Percentiles rank a stretch among this genome's conserved stretches.
Conservation (phyloP, 1,140 invertebrate genomes). For the Goniozus legneri region DNA sequence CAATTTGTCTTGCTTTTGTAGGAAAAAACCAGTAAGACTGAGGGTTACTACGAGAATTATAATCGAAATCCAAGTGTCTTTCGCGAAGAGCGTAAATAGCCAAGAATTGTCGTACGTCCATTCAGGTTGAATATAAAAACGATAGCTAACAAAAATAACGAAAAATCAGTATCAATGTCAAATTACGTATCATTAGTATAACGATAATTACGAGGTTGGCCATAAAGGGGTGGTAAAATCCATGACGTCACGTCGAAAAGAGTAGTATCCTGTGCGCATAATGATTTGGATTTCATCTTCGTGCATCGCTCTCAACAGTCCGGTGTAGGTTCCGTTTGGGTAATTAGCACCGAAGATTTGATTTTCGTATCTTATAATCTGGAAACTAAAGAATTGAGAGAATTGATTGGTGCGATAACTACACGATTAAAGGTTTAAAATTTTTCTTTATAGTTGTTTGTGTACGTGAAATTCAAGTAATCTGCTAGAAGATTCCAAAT, state of each 20-base stretch:
- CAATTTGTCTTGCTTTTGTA: constrained; percentile 15
- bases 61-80: constrained; percentile 18
- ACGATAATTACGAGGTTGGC: constrained; percentile 23
- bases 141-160: too few relatives aligned
- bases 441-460: too few relatives aligned
- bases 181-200: not conserved
- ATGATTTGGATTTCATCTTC: constrained; percentile 25
- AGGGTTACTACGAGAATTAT: constrained; percentile 17
- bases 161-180: constrained; percentile 7
- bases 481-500: constrained; percentile 19
- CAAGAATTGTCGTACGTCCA: constrained; percentile 20
- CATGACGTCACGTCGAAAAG: not conserved
- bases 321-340: constrained; percentile 16
- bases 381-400: too few relatives aligned
- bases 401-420: too few relatives aligned
- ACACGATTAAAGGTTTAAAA: too few relatives aligned
- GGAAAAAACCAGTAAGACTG: constrained; percentile 20
- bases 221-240: constrained; percentile 30
- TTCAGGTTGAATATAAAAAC: constrained; percentile 25
- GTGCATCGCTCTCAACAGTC: constrained; percentile 20
- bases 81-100: constrained; percentile 25
- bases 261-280: constrained; percentile 11
- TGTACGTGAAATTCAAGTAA: constrained; percentile 27
- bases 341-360: constrained; percentile 1
- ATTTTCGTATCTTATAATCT: not conserved